These are phyloP conservation scores for Nycteola revayana DNA, from an alignment of 2,888 invertebrate genomes.

Conservation along the genomic window DNA sequence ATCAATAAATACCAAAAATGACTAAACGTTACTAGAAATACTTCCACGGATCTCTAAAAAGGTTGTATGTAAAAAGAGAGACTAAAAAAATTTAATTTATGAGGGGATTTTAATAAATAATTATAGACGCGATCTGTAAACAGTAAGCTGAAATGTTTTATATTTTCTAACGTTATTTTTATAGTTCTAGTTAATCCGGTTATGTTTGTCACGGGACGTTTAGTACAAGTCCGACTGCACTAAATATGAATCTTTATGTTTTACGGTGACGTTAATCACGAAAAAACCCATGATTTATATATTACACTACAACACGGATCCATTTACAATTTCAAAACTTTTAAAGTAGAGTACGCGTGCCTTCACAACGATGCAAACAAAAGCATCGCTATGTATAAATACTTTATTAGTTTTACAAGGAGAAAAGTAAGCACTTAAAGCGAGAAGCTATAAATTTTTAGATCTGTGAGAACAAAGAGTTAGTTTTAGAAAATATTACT, in stretches of 20 bases:
- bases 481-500: conserved; percentile 29
- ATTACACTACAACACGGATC: conserved; percentile 49
- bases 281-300: conserved; percentile 73
- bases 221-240: conserved; percentile 50
- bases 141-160: conserved; percentile 65
- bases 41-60: conserved; percentile 32
- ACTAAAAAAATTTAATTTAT: conserved; percentile 56
- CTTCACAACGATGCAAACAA: conserved; percentile 50
- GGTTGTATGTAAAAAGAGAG: conserved; percentile 18
- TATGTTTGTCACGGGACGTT: conserved; percentile 56
- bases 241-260: conserved; percentile 77
- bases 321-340: conserved; percentile 41
- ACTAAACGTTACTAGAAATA: no score
- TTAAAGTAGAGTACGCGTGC: conserved; percentile 39
- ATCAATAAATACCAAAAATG: no score
- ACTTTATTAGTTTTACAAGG: conserved; percentile 44
- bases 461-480: conserved; percentile 38
- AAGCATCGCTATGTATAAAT: conserved; percentile 53
- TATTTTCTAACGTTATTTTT: conserved; percentile 58
- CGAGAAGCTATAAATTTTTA: conserved; percentile 31
- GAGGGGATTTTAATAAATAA: conserved; percentile 72
- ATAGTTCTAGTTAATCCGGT: conserved; percentile 54
- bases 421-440: conserved; percentile 46
- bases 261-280: conserved; percentile 76
- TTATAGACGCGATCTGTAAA: conserved; percentile 68